Evolutionary conservation across 2,888 invertebrate species (phyloP), one percentile per base, ranked within the genome.

Genomic region (Calameuta pallipes): DNA sequence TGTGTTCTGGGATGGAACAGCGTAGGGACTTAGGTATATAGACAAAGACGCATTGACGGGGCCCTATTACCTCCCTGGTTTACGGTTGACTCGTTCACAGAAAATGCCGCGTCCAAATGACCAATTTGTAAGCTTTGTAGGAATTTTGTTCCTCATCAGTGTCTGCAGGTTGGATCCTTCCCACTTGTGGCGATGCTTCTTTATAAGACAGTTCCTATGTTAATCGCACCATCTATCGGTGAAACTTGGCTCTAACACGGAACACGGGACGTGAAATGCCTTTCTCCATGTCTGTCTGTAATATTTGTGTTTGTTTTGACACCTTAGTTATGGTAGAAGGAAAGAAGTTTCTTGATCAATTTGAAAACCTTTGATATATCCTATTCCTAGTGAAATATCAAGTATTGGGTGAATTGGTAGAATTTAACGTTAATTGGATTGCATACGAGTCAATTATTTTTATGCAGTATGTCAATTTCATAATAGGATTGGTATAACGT

Each of bases 41-140:
- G 41, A 41, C 41, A 41, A 41, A 41, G 37, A 37, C 15, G 15
- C 41, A 41, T 6, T 15, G 41, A 15, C 41, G 41, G 41, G 15
- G 15, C 73, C 75, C 81, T 79, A 79, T 82, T 82, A 80, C 78
- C 80, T 80, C 77, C 76, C 75, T 80, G 78, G 70, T 82, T 83
- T 83, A 83, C 81, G 83, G 82, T 82, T 81, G 74, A 69, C 81
- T 82, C 80, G 77, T 80, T 74, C 79, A 80, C 79, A 80, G 80
- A 79, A 79, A 82, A 82, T 75, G 80, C 75, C 80, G 78, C 76
- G 74, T 79, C 78, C 80, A 80, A 82, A 84, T 80, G 82, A 81
- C 82, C 84, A 84, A 85, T 85, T 85, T 85, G 83, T 84, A 82
- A 82, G 76, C 77, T 81, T 78, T 76, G 79, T 80, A 80, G 80